Base-by-base conservation (phyloP, 2,888 invertebrate genomes). In the Mythimna pallens region DNA sequence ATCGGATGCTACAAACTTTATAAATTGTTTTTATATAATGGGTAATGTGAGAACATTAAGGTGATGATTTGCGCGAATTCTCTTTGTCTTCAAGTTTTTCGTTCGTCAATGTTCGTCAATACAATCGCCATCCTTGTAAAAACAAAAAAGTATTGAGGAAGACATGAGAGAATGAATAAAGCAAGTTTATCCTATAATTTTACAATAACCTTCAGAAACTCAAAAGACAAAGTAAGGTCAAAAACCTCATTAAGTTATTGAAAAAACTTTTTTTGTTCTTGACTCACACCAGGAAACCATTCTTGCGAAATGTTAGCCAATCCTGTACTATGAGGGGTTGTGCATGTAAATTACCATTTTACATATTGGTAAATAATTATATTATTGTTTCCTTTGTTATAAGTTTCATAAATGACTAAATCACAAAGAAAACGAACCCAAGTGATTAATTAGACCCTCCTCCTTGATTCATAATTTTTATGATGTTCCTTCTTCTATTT, bases 61-160 rank as follows among this genome's bases (percentile, higher is more conserved):
- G 2, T 22, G 25, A 36, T 61, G 20, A 47, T 10, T 36, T 12
- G 17, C 1, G 12, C 3, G 1, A 3, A 30, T 72, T 40, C 47
- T 59, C 22, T 55, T 74, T 66, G 30, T 75, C 17, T 75, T n/a
- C 17, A 9, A 17, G 20, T 74, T 54, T 64, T 55, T 47, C 50
- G 22, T 71, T 47, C 34, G 50, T 64, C 58, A 58, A n/a, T 58
- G 22, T 71, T 47, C 34, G 50, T 64, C 58, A 58, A n/a, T 58
- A 0, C 62, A 36, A 20, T 30, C 17, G 30, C 7, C 40, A 20
- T 40, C 9, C 22, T n/a, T 1, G 0, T 10, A 65, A 64, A 43
- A 63, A 68, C 7, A 22, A 0, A 12, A 30, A 2, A 36, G n/a
- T 25, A 25, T 25, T 25, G 14, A 34, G 40, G 43, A 65, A 36